Percentiles rank a stretch among this genome's conserved stretches.
phyloP scores from a whole-genome alignment of 2,113 vertebrate species.

The Pelecanus crispus region DNA sequence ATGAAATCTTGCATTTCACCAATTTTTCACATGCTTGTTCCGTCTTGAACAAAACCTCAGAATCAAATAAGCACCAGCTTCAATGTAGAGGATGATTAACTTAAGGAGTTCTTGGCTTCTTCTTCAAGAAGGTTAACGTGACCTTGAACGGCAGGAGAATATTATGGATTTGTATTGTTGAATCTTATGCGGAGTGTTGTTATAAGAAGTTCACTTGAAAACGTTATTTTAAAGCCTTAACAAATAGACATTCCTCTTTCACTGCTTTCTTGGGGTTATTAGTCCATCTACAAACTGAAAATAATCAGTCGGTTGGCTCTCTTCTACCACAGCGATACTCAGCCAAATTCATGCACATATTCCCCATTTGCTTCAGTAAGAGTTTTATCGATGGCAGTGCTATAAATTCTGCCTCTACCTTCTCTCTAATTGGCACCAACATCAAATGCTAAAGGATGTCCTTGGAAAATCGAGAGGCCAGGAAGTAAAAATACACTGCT shows the following conservation, averaged over 20 bases:
- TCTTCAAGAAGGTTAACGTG: conserved; percentile 74
- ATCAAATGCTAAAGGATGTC: conserved; percentile 35
- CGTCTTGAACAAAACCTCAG: conserved; percentile 64
- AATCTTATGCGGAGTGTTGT: conserved; percentile 10
- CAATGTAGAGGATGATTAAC: conserved; percentile 76
- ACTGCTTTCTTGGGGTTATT: not conserved
- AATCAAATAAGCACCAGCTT: conserved; percentile 68
- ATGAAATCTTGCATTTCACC: conserved; percentile 73
- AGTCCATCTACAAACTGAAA: conserved; percentile 17
- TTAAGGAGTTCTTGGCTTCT: conserved; percentile 75
- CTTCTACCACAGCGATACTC: not conserved
- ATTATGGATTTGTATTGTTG: conserved; percentile 61
- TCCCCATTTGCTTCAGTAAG: conserved; percentile 24
- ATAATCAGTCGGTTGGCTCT: conserved; percentile 23
- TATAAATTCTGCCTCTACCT: conserved; percentile 32
- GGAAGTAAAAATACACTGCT: not conserved
- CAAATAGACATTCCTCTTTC: conserved; percentile 34
- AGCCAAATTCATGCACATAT: conserved; percentile 31
- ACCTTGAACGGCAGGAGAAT: conserved; percentile 71
- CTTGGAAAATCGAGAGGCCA: conserved; percentile 45
- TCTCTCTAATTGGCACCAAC: conserved; percentile 49
- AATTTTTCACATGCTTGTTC: conserved; percentile 68
- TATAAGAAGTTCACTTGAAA: conserved; percentile 23
- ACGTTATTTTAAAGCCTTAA: conserved; percentile 20
- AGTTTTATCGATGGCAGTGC: conserved; percentile 12